Evolutionary conservation across 2,888 invertebrate species (phyloP).

Genomic region (Aricia artaxerxes): DNA sequence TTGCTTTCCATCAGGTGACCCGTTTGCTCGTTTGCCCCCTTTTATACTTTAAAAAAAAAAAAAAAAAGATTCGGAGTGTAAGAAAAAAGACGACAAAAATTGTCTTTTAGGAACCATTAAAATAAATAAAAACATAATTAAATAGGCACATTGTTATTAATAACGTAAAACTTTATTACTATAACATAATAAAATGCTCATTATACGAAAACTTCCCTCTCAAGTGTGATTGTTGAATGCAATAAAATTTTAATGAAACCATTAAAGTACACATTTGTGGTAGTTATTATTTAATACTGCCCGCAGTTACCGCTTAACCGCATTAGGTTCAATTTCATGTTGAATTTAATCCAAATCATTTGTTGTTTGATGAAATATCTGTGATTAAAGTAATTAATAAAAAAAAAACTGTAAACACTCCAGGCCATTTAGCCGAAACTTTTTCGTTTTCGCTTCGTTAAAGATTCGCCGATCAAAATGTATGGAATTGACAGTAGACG

Average conservation of each 20-base stretch:
- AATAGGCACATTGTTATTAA: background rate
- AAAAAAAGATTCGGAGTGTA: no score
- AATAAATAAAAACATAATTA: no score
- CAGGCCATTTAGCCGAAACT: no score
- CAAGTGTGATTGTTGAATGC: constrained; percentile 12
- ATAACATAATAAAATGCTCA: constrained; percentile 5
- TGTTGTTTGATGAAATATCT: background rate
- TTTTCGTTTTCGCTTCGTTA: no score
- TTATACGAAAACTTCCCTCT: background rate
- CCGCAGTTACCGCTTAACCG: background rate
- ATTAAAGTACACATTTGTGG: constrained; percentile 24
- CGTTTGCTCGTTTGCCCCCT: no score
- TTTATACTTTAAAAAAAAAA: no score
- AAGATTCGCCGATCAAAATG: no score
- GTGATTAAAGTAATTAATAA: background rate
- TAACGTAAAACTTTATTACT: background rate
- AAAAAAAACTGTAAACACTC: no score
- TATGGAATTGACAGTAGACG: no score
- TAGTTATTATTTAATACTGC: constrained; percentile 19
- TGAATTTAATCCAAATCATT: background rate
- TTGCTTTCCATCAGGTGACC: no score
- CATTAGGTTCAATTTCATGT: background rate
- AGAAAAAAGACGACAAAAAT: no score
- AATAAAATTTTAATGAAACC: constrained; percentile 27
- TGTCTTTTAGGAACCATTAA: no score